Evolutionary conservation across 2,113 vertebrate genomes (phyloP).

Genomic region (Megatriorchis doriae): DNA sequence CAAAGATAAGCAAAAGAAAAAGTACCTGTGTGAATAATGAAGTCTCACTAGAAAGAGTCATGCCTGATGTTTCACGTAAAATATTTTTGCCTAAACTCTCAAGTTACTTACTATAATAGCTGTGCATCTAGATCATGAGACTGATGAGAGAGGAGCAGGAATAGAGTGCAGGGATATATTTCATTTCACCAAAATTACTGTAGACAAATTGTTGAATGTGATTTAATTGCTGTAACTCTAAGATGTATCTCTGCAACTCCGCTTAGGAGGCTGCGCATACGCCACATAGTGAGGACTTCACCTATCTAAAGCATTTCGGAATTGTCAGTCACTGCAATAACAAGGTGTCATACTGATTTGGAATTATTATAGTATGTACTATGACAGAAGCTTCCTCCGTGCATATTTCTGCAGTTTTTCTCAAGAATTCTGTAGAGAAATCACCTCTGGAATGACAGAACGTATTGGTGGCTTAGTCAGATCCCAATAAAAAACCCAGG

Average conservation of each 20-base stretch:
- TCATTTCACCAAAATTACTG: not conserved
- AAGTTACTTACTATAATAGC: not conserved
- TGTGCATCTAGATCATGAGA: not conserved
- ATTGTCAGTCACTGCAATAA: not conserved
- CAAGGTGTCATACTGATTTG: not conserved
- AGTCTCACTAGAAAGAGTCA: not conserved
- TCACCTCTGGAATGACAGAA: not conserved
- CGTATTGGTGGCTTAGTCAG: not conserved
- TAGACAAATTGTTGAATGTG: not conserved
- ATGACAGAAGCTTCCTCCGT: not conserved
- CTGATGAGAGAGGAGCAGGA: not conserved
- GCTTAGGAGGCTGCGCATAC: not conserved
- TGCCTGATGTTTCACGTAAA: not conserved
- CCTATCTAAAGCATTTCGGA: not conserved
- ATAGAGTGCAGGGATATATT: not conserved
- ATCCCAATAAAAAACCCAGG: not conserved
- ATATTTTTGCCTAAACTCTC: not conserved
- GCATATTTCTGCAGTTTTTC: not conserved
- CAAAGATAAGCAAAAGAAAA: not conserved
- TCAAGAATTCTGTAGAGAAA: not conserved
- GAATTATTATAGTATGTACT: not conserved
- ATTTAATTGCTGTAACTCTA: not conserved
- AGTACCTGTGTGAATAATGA: not conserved
- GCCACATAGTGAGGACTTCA: not conserved
- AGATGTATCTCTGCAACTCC: not conserved